These are phyloP conservation scores for Tachyglossus aculeatus DNA, from an alignment of 2,797 vertebrate genomes.

Conservation along the genomic window DNA sequence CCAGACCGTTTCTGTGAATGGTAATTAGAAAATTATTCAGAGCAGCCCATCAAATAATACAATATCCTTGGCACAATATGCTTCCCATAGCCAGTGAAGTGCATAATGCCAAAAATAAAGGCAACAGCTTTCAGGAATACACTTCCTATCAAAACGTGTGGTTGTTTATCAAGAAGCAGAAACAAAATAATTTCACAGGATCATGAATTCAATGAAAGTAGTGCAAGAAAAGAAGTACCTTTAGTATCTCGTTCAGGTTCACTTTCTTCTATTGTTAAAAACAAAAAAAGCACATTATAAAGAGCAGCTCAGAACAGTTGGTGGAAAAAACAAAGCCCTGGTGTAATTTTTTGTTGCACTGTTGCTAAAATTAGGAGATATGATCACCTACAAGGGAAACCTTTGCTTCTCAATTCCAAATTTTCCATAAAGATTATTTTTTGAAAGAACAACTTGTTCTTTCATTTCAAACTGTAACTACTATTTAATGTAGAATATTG, in stretches of 20 bases:
- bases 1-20: background rate
- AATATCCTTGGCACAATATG: background rate
- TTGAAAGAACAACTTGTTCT: constrained; percentile 23
- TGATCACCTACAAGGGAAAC: constrained; percentile 34
- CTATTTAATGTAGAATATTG: no score
- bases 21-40: background rate
- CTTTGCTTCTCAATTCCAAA: background rate
- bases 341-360: background rate
- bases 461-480: constrained; percentile 38
- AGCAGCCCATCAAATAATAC: background rate
- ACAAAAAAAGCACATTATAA: constrained; percentile 31
- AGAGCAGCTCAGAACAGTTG: constrained; percentile 3
- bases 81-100: background rate
- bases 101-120: background rate
- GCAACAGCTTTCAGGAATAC: background rate
- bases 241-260: constrained; percentile 61
- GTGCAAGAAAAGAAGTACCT: constrained; percentile 51
- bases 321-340: background rate
- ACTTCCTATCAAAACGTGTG: constrained; percentile 13
- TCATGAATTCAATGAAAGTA: constrained; percentile 11
- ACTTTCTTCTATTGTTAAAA: constrained; percentile 59
- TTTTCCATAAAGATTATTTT: constrained; percentile 2
- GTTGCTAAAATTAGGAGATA: background rate
- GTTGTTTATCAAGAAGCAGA: constrained; percentile 1
- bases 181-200: background rate